Evolutionary conservation across 2,888 invertebrate genomes (phyloP), one percentile per base, ranked within the genome.

Genomic region (Rapana venosa): DNA sequence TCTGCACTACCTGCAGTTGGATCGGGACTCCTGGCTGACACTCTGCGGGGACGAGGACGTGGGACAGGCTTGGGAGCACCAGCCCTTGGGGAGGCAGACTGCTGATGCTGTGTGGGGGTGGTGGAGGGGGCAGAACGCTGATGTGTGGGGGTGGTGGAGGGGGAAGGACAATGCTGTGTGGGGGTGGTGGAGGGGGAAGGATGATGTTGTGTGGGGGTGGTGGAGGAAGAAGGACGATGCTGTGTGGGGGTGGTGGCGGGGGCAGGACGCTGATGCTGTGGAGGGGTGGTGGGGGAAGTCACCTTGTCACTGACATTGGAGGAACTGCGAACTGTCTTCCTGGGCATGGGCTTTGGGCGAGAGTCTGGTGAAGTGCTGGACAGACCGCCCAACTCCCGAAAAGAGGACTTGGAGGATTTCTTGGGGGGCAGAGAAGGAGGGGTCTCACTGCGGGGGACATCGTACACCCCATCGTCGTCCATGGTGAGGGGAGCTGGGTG

Each of bases 341-440:
- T 47, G 22, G 89, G 89, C 85, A 56, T 56, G 11, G 89, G 89
- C 74, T 47, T 85, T 0, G 89, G 89, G n/a, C 89, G 89, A 30
- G 85, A 70, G 6, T 89, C 89, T 56, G 83, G 56, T 4, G 30
- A 15, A 22, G 4, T 32, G 58, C 83, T 88, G 22, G 89, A 85
- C 74, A 89, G 30, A 20, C 85, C 89, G 2, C 70, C 84, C 30
- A 30, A 13, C 5, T 89, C 89, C 20, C 70, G 74, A n/a, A 89
- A 30, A 2, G 89, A 89, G 22, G 74, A 47, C 2, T 47, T 84
- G 4, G 47, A 17, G 0, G 70, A 22, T 47, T 85, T 88, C 58
- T 88, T 89, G 47, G 89, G 89, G 11, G 89, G 89, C 58, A 89
- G 70, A 13, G 84, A 88, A n/a, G 89, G 89, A 36, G 89, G 89